phyloP scores from a whole-genome alignment of 2,113 vertebrate genomes.

The Alethe castanea region DNA sequence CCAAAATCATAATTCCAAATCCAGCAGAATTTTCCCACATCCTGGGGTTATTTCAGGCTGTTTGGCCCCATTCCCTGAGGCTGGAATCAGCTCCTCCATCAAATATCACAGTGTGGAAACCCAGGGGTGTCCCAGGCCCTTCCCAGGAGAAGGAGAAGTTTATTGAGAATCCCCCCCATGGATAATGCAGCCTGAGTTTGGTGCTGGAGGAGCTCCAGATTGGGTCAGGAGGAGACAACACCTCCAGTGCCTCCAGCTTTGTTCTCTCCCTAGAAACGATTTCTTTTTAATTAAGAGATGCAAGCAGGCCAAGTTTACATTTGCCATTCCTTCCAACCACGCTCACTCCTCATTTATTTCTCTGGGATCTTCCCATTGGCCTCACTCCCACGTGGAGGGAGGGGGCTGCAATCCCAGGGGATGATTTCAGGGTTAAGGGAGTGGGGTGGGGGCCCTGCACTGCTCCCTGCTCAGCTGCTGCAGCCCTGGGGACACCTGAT shows the following conservation, averaged over 20 bases:
- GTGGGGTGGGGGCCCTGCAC: neutral
- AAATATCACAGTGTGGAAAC: neutral
- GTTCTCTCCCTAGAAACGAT: accelerated
- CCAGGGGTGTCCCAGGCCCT: neutral
- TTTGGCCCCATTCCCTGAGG: neutral
- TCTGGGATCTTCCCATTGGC: neutral
- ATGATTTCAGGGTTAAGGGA: neutral
- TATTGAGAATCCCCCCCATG: neutral
- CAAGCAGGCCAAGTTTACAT: neutral
- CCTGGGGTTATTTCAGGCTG: neutral
- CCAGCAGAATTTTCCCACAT: neutral
- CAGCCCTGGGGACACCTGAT: neutral
- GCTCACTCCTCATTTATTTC: neutral
- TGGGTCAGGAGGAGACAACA: neutral
- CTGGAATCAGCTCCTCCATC: neutral
- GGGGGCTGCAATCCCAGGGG: neutral
- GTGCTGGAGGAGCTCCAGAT: neutral
- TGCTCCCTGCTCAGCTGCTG: neutral
- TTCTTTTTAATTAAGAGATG: neutral
- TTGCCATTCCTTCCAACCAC: neutral
- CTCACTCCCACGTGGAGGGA: neutral
- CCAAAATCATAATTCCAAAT: neutral
- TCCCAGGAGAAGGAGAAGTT: neutral
- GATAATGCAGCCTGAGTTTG: too few species aligned
- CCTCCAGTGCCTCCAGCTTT: neutral